Conservation (phyloP, 2,113 vertebrate genomes). For the Sylvilagus bachmani region DNA sequence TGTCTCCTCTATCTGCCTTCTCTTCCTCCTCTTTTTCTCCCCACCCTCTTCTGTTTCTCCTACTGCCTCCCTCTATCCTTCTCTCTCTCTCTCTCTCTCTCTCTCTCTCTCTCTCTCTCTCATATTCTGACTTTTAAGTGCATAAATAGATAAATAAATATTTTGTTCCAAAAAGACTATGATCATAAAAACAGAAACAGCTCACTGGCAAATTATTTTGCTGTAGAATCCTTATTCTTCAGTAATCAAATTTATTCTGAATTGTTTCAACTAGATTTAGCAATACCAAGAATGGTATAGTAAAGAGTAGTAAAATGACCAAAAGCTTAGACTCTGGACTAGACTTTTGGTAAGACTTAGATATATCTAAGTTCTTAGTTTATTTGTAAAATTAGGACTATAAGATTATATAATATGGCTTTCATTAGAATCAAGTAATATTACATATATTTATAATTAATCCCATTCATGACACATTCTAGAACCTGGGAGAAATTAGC, state of each 20-base stretch:
- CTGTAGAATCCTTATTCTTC: neutral
- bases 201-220: neutral
- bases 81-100: no score
- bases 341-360: neutral
- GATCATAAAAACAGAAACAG: constrained; percentile 1
- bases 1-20: no score
- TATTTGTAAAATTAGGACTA: no score
- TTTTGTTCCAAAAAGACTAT: neutral
- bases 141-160: no score
- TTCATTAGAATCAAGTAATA: neutral
- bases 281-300: neutral
- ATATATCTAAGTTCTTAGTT: no score
- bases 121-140: no score
- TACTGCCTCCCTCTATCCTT: no score
- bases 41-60: no score
- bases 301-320: neutral
- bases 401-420: neutral
- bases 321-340: neutral
- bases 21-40: no score
- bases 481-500: neutral
- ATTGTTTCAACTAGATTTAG: neutral
- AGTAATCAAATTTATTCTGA: neutral
- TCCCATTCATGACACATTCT: neutral
- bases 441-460: neutral
- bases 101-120: no score